These are phyloP conservation scores for Leptinotarsa undecemlineata DNA, from an alignment of 1,140 invertebrate genomes.

Conservation along the genomic window DNA sequence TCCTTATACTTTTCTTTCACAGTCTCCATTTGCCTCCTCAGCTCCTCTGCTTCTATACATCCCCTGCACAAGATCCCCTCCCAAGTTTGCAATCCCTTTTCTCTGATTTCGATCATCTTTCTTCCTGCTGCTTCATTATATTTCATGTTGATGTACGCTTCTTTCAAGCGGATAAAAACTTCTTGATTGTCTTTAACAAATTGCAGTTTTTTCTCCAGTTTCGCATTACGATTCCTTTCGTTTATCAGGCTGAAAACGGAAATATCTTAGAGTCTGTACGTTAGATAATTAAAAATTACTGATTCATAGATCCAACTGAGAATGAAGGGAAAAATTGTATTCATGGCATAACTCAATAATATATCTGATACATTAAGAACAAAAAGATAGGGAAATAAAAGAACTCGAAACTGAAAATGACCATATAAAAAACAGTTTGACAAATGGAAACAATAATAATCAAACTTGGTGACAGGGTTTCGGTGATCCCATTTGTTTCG, in stretches of 20 bases:
- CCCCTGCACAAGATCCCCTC: constrained; percentile 40
- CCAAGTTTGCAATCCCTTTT: constrained; percentile 44
- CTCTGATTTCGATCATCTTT: constrained; percentile 44
- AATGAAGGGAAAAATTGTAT: too few species aligned
- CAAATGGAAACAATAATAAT: too few species aligned
- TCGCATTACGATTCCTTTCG: constrained; percentile 33
- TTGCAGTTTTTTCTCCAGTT: constrained; percentile 41
- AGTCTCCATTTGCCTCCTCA: constrained; percentile 35
- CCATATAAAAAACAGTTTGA: too few species aligned
- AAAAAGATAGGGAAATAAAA: too few species aligned
- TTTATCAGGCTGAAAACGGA: constrained; percentile 30
- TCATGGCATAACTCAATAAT: too few species aligned
- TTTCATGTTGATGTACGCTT: constrained; percentile 46
- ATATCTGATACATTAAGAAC: too few species aligned
- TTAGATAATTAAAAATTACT: too few species aligned
- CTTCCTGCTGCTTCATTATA: constrained; percentile 45
- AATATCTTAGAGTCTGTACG: too few species aligned
- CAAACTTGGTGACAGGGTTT: too few species aligned
- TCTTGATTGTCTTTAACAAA: constrained; percentile 47
- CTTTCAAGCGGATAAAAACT: constrained; percentile 42
- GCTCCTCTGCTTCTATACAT: constrained; percentile 41
- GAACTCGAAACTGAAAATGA: too few species aligned
- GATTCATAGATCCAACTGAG: too few species aligned
- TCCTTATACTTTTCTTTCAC: constrained; percentile 33
- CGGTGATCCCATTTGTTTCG: too few species aligned